These are phyloP conservation scores for Ianthella basta DNA, from an alignment of 37 sponge, comb jelly and placozoan genomes.

Conservation along the genomic window DNA sequence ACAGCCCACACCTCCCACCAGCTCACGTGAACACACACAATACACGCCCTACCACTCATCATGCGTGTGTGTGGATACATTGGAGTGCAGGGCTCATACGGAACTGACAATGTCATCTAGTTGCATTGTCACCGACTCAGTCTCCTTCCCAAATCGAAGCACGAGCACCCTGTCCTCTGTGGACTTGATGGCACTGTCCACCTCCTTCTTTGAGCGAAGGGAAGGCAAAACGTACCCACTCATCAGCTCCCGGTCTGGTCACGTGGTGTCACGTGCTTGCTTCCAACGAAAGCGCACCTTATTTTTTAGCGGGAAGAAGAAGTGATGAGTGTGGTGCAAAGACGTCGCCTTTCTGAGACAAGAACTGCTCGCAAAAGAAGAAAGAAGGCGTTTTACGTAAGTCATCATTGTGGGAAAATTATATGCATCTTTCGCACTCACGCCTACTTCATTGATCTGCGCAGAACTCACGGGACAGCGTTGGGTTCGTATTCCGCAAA, in stretches of 20 bases:
- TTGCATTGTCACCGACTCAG: constrained; percentile 74
- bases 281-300: no score
- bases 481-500: constrained; percentile 9
- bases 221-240: constrained; percentile 1
- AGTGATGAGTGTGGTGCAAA: no score
- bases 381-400: not conserved
- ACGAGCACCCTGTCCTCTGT: constrained; percentile 86
- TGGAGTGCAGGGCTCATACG: no score
- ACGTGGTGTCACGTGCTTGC: no score
- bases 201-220: constrained; percentile 69
- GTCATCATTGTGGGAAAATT: not conserved
- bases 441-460: not conserved
- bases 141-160: constrained; percentile 85
- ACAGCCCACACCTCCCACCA: no score
- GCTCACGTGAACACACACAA: no score
- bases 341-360: not conserved
- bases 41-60: no score
- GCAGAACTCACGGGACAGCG: constrained; percentile 18
- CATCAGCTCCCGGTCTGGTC: no score
- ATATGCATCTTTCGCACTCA: not conserved
- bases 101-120: constrained; percentile 89
- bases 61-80: constrained; percentile 21
- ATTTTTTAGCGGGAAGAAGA: no score
- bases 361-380: constrained; percentile 2
- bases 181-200: constrained; percentile 80